These are phyloP conservation scores for Enteromius argenteus DNA, from an alignment of 2,797 vertebrate species.

Conservation along the genomic window DNA sequence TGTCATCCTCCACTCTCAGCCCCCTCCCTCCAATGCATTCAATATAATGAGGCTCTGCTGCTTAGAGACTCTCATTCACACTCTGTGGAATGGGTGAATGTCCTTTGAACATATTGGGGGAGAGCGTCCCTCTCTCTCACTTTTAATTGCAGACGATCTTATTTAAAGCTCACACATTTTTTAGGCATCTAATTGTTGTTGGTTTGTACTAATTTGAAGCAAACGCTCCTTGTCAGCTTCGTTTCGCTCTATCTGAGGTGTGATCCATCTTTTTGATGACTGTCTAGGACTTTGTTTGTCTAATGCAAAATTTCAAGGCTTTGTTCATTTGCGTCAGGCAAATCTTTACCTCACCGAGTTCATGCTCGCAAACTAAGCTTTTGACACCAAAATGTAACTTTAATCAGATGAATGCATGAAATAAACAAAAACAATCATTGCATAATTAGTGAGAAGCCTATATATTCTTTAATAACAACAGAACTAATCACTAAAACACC, in stretches of 20 bases:
- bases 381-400: not conserved
- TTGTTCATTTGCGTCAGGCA: conserved; percentile 32
- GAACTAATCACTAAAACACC: not conserved
- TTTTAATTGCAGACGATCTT: conserved; percentile 22
- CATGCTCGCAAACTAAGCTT: not conserved
- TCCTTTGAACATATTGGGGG: not conserved
- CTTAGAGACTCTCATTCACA: conserved; percentile 43
- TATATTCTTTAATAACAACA: not conserved
- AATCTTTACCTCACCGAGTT: not conserved
- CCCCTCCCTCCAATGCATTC: conserved; percentile 63
- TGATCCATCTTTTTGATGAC: not conserved
- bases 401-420: not conserved
- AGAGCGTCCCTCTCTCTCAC: not conserved
- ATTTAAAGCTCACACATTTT: not conserved
- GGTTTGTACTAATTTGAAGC: not conserved
- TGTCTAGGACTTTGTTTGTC: not conserved
- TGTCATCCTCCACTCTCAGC: conserved; percentile 67
- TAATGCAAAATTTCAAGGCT: conserved; percentile 1
- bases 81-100: conserved; percentile 17
- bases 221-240: not conserved
- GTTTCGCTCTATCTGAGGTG: conserved; percentile 3
- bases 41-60: conserved; percentile 58
- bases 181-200: not conserved
- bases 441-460: not conserved
- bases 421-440: not conserved